Base-by-base conservation (phyloP, 2,797 vertebrate genomes). In the Ispidina picta region DNA sequence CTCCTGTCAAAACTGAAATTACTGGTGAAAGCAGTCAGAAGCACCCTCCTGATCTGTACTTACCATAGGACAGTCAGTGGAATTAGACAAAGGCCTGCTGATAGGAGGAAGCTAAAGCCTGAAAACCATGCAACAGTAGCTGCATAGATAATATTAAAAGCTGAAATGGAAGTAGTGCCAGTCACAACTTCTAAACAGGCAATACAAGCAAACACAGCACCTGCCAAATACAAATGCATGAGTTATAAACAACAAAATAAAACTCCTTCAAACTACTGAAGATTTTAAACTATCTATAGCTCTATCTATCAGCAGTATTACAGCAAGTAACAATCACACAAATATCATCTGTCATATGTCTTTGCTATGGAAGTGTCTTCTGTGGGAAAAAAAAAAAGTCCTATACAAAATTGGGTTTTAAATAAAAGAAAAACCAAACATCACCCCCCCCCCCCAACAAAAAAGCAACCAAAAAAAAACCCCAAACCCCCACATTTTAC, bases 141-240 rank as follows among this genome's bases (percentile, higher is more conserved):
- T 21, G 98, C 98, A 66, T 99, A 99, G 68, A 99, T 70, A 79
- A 97, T 98, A 79, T 95, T 99, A 95, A 98, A 99, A 51, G 98
- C 60, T 12, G 97, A 96, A 15, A 63, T 4, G 2, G 98, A 94
- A 33, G 97, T 29, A 10, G 96, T 98, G 89, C 43, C 93, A 2
- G 97, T 97, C 77, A 99, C 91, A 71, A 96, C 98, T 90, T 99
- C 99, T 92, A 98, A 81, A 85, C 98, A 98, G 84, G 99, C 98
- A 77, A 99, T 96, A 63, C 98, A 99, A 60, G 98, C 99, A 94
- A 99, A 99, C 80, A 99, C 95, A 31, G 98, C 98, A 87, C 99
- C 99, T 99, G 97, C 41, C 86, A 95, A 86, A 75, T 89, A 85
- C 8, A 94, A 95, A 96, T 6, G 18, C 7, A 33, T 8, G 3